Evolutionary conservation across 2,797 vertebrate species (phyloP), one percentile per base, ranked within the genome.

Genomic region (Micrastur ruficollis): DNA sequence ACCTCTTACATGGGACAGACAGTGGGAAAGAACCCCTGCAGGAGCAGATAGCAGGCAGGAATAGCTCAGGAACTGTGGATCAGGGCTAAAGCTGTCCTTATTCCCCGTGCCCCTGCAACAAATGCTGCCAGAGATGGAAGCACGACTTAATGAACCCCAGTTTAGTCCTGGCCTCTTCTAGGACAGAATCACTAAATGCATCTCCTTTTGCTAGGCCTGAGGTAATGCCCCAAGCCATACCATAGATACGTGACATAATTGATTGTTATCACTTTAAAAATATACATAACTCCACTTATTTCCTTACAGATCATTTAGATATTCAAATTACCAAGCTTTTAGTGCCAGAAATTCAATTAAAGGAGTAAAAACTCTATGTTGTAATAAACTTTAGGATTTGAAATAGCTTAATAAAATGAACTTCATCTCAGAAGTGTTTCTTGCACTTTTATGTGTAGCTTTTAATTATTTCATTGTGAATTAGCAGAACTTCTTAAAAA

Each of bases 401-500:
- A 97, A 97, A 97, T 94, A 93, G 96, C 86, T 97, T 97, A 95
- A 97, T 98, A 97, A 98, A 98, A 97, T 78, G 56, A 97, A 94
- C 81, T 93, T 95, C 15, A 95, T 96, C 87, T 97, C 76, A 89
- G 81, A 96, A 95, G 79, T 62, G 12, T 92, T 95, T 88, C 90
- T 91, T 86, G n/a, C 65, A 62, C 34, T 97, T 94, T 93, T 95
- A 93, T 89, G 74, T 93, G 38, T 85, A 95, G 96, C 61, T 97
- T 96, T 97, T 97, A 97, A 97, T 97, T 97, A 95, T 97, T 97
- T 93, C 10, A 11, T 94, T 96, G 93, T 95, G 71, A 93, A 97
- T 93, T 97, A 95, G 63, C 62, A 94, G 42, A 97, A 97, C 82
- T 96, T 96, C 65, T 95, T 97, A 92, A 95, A 97, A 97, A 93